A percentile compares a stretch with the other conserved stretches of the same genome.
Evolutionary conservation across 2,113 vertebrate species (phyloP).

Genomic region (Tamias sibiricus): DNA sequence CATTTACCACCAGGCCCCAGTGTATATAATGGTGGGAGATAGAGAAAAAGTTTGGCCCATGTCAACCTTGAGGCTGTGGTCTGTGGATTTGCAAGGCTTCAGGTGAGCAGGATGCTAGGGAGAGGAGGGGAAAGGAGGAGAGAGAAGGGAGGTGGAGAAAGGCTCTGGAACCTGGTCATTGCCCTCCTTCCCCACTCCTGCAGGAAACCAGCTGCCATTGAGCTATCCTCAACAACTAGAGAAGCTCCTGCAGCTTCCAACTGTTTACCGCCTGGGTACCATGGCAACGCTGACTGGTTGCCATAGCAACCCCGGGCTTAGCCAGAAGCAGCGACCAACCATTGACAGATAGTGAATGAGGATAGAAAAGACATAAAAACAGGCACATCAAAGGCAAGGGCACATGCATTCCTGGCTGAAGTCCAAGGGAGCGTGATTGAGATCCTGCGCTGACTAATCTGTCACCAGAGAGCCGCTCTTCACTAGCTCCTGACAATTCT

Average conservation of each 20-base stretch:
- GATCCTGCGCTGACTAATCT: neutral
- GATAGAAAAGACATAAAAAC: conserved; percentile 4
- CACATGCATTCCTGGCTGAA: neutral
- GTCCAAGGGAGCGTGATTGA: neutral
- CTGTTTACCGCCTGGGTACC: conserved; percentile 56
- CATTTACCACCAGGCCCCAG: neutral
- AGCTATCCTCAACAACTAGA: conserved; percentile 9
- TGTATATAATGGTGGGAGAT: neutral
- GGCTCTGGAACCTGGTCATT: neutral
- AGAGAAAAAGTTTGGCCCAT: neutral
- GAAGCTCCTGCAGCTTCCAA: conserved; percentile 37
- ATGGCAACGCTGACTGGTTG: conserved; percentile 52
- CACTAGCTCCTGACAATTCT: neutral
- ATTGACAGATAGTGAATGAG: conserved; percentile 37
- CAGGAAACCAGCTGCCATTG: neutral
- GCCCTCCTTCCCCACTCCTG: neutral
- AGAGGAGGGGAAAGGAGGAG: accelerated
- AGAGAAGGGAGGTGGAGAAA: neutral
- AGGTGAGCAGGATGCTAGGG: neutral
- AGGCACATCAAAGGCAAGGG: neutral
- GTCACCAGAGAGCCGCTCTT: neutral
- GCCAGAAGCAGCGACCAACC: neutral
- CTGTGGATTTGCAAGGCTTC: neutral
- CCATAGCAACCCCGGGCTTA: conserved; percentile 69
- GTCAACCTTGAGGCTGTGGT: neutral